phyloP scores from a whole-genome alignment of 2,113 vertebrate genomes.

The Anarhynchus alexandrinus region DNA sequence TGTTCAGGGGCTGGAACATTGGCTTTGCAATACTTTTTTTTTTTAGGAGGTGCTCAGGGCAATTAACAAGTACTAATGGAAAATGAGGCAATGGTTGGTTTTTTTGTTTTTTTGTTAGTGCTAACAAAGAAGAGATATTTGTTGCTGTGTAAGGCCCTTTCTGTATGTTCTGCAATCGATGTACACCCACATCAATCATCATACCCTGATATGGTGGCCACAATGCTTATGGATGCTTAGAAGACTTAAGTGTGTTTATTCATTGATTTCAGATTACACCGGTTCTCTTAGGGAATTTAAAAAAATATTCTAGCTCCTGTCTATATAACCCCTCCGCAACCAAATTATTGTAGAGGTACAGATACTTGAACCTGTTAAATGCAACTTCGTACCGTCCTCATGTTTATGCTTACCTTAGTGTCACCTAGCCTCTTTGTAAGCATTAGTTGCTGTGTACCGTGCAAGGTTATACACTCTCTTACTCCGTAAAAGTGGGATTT shows the following conservation, averaged over 20 bases:
- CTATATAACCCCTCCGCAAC: not conserved
- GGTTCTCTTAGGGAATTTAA: not conserved
- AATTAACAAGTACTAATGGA: not conserved
- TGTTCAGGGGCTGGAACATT: not conserved
- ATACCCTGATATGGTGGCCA: not conserved
- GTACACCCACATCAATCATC: not conserved
- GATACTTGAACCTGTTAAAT: not conserved
- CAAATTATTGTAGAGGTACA: not conserved
- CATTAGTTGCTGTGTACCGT: not conserved
- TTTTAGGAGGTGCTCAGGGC: not conserved
- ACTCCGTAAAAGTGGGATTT: not conserved
- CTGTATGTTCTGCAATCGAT: not conserved
- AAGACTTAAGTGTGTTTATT: not conserved
- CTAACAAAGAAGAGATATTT: not conserved
- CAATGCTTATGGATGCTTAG: not conserved
- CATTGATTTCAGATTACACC: not conserved
- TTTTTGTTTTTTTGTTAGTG: not conserved
- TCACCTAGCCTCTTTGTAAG: not conserved
- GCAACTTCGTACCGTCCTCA: accelerated
- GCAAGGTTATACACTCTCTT: not conserved
- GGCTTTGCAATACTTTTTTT: not conserved
- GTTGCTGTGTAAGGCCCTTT: not conserved
- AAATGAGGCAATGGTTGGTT: not conserved
- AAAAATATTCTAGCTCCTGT: not conserved
- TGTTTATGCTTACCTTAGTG: not conserved